A percentile compares a stretch with the other conserved stretches of the same genome.
These are phyloP conservation scores for Amphiprion ocellaris DNA, from an alignment of 2,113 vertebrate genomes.

Conservation along the genomic window DNA sequence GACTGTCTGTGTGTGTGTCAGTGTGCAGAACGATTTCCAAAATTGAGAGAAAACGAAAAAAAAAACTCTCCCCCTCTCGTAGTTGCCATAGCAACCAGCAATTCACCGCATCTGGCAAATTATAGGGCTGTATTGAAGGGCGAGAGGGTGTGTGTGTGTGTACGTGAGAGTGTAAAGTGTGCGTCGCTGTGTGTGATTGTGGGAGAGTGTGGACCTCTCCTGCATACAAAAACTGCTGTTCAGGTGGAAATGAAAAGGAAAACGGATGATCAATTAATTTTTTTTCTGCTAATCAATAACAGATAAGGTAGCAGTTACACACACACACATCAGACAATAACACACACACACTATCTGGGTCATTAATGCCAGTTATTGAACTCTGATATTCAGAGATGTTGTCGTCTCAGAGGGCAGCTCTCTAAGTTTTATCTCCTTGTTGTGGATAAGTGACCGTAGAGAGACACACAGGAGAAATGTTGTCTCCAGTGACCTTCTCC, in stretches of 20 bases:
- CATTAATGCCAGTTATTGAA: slow-evolving; percentile 39
- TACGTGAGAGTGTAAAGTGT: slow-evolving; percentile 35
- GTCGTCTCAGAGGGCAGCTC: slow-evolving; percentile 16
- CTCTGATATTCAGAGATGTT: background rate
- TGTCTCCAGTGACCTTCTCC: slow-evolving; percentile 38
- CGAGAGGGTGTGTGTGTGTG: slow-evolving; percentile 44
- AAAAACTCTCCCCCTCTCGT: slow-evolving; percentile 49
- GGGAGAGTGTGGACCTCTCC: slow-evolving; percentile 57
- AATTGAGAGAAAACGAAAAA: slow-evolving; percentile 67
- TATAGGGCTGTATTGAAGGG: slow-evolving; percentile 81
- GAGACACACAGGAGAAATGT: background rate
- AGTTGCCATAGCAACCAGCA: slow-evolving; percentile 83
- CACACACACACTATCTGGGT: slow-evolving; percentile 22
- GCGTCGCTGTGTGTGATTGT: slow-evolving; percentile 50
- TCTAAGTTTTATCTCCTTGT: slow-evolving; percentile 26
- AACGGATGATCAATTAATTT: slow-evolving; percentile 39
- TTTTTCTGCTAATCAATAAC: slow-evolving; percentile 42
- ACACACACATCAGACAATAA: slow-evolving; percentile 4
- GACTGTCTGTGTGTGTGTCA: slow-evolving; percentile 18
- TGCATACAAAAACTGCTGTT: slow-evolving; percentile 71
- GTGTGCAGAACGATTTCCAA: slow-evolving; percentile 64
- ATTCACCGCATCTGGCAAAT: slow-evolving; percentile 84
- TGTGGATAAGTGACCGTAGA: slow-evolving; percentile 1
- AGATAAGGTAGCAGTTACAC: slow-evolving; percentile 8
- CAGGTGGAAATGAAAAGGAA: slow-evolving; percentile 63